Base-by-base conservation (phyloP, 2,113 vertebrate species). In the Hiodon tergisus region DNA sequence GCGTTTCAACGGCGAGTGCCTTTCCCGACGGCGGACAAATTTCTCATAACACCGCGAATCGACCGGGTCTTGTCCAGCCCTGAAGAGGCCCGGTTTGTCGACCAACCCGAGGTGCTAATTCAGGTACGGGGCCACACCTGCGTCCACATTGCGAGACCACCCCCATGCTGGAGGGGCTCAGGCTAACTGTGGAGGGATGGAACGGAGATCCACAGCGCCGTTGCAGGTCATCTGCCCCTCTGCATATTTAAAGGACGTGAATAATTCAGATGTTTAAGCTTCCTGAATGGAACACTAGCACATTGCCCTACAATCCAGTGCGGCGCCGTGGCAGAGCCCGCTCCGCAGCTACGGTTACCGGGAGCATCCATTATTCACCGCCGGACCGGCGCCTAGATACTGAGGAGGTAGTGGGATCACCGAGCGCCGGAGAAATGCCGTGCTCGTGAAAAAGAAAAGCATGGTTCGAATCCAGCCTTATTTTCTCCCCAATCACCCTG, bases 211-310 rank as follows among this genome's bases (percentile, higher is more conserved):
- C 0, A 13, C 46, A 55, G 7, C 59, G 6, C n/a, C 62, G 67
- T 67, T 57, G 11, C 53, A 46, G 9, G 62, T 70, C 71, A 67
- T 59, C 67, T 48, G 58, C 67, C 71, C 52, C 53, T 53, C 72
- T 88, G 84, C 86, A 90, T 88, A 84, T 88, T 91, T 90, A 85
- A 90, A 76, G 61, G 51, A 50, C 4, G 52, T 91, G 79, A 87
- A 92, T 91, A 87, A 91, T 92, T 90, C 78, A 80, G 51, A 10
- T 46, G 47, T 52, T 72, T 61, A 2, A 88, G 84, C 78, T 69
- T 76, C 73, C 71, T 80, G 78, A 74, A 83, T 80, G 81, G 74
- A 85, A 83, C 77, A 73, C 78, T 65, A 76, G 69, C 68, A 75
- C 70, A 55, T 69, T 76, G 71, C 69, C 75, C 78, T 73, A 63